Evolutionary conservation across 2,113 vertebrate genomes (phyloP).

Genomic region (Muntiacus reevesi): DNA sequence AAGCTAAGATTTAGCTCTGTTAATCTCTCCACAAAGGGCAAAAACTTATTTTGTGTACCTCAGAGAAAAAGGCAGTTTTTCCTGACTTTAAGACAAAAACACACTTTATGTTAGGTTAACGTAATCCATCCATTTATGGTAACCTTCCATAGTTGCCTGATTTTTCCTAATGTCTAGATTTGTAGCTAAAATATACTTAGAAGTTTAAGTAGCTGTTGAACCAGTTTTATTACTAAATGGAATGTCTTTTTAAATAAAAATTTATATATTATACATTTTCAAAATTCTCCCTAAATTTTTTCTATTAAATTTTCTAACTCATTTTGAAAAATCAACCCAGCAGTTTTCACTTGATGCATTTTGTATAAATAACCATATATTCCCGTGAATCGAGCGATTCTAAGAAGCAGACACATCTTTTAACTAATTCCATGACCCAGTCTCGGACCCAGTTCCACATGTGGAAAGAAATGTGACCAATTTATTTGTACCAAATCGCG

Average conservation of each 20-base stretch:
- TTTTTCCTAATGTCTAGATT: conserved; percentile 40
- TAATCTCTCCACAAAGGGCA: not conserved
- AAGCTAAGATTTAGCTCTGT: conserved; percentile 11
- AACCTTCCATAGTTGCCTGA: not conserved
- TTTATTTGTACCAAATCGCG: not conserved
- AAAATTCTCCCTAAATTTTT: not conserved
- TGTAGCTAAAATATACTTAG: conserved; percentile 7
- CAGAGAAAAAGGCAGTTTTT: not conserved
- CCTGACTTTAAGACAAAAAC: not conserved
- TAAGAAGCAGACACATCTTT: not conserved
- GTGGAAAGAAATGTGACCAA: not conserved
- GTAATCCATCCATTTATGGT: not conserved
- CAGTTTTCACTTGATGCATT: not conserved
- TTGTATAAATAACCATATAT: not conserved
- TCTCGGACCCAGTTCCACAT: not conserved
- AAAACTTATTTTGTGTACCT: not conserved
- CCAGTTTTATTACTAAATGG: not conserved
- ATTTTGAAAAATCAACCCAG: conserved; percentile 5
- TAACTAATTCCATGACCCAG: not conserved
- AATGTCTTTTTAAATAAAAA: not conserved
- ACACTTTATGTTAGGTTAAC: not conserved
- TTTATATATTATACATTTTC: conserved; percentile 34
- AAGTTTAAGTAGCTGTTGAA: conserved; percentile 3
- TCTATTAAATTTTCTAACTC: not conserved
- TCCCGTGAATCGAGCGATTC: not conserved